phyloP scores from a whole-genome alignment of 2,888 invertebrate genomes.

The Agonopterix subpropinquella region DNA sequence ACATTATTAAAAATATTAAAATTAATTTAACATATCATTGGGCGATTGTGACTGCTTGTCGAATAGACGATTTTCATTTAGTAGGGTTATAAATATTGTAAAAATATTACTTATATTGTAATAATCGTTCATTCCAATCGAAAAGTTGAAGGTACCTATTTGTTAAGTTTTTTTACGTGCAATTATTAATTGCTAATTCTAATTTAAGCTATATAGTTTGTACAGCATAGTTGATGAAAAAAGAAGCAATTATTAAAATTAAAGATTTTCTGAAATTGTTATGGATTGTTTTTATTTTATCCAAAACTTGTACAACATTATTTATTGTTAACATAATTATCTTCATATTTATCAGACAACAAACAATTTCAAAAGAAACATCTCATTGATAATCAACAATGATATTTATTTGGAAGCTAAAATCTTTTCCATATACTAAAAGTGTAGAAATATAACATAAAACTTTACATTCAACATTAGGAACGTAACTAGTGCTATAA shows the following conservation, averaged over 20 bases:
- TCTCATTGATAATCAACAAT: slow-evolving; percentile 53
- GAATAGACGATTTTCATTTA: slow-evolving; percentile 64
- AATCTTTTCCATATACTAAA: slow-evolving; percentile 45
- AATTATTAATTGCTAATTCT: slow-evolving; percentile 75
- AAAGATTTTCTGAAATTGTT: slow-evolving; percentile 71
- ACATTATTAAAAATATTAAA: slow-evolving; percentile 41
- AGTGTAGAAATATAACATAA: slow-evolving; percentile 54
- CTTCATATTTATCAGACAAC: background rate
- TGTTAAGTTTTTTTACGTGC: slow-evolving; percentile 77
- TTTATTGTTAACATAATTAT: background rate
- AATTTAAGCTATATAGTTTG: slow-evolving; percentile 75
- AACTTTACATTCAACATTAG: slow-evolving; percentile 41
- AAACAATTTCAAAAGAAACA: no score
- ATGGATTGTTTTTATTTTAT: slow-evolving; percentile 23
- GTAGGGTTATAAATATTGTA: slow-evolving; percentile 70
- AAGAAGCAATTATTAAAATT: slow-evolving; percentile 74
- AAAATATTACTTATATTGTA: slow-evolving; percentile 61
- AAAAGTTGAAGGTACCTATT: slow-evolving; percentile 73
- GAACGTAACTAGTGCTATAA: slow-evolving; percentile 39
- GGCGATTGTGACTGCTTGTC: slow-evolving; percentile 77
- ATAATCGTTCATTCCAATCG: slow-evolving; percentile 75
- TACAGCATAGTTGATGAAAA: slow-evolving; percentile 73
- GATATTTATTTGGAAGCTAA: slow-evolving; percentile 70
- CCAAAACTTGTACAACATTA: background rate
- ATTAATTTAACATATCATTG: slow-evolving; percentile 77